Conservation (phyloP, 2,113 vertebrate species). For the Melanocharis versteri region DNA sequence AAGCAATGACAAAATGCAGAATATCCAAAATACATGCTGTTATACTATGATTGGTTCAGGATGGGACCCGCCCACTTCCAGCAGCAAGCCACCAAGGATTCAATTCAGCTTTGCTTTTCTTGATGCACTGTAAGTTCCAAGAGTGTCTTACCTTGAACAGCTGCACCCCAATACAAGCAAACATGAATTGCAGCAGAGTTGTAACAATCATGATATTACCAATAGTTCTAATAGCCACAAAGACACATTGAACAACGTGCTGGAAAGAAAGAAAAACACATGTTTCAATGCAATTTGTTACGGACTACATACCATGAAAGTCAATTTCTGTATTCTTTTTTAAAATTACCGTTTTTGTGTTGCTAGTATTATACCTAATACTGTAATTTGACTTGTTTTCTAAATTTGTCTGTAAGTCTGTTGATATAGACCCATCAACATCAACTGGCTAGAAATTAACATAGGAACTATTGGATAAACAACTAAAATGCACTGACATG, state of each 20-base stretch:
- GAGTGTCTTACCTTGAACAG: slow-evolving; percentile 87
- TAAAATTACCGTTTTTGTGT: not conserved
- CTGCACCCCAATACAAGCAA: slow-evolving; percentile 97
- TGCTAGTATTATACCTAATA: not conserved
- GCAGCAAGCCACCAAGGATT: not conserved
- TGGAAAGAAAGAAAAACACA: slow-evolving; percentile 39
- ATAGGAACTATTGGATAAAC: not conserved
- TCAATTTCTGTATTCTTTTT: not conserved
- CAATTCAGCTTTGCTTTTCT: not conserved
- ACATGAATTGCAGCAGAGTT: slow-evolving; percentile 98
- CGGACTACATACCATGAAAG: not conserved
- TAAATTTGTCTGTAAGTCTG: not conserved
- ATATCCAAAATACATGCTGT: not conserved
- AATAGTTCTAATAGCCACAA: slow-evolving; percentile 97
- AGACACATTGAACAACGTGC: slow-evolving; percentile 98
- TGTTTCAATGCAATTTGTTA: not conserved
- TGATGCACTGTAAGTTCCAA: not conserved
- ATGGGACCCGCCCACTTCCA: not conserved
- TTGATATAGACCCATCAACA: not conserved
- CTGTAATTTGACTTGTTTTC: not conserved
- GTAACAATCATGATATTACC: slow-evolving; percentile 99
- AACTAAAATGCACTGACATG: not conserved
- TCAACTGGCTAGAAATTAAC: not conserved
- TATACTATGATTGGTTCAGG: not conserved
- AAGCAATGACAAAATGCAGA: not conserved